Evolutionary conservation across 2,797 vertebrate species (phyloP), one percentile per base, ranked within the genome.

Genomic region (Lates japonicus): DNA sequence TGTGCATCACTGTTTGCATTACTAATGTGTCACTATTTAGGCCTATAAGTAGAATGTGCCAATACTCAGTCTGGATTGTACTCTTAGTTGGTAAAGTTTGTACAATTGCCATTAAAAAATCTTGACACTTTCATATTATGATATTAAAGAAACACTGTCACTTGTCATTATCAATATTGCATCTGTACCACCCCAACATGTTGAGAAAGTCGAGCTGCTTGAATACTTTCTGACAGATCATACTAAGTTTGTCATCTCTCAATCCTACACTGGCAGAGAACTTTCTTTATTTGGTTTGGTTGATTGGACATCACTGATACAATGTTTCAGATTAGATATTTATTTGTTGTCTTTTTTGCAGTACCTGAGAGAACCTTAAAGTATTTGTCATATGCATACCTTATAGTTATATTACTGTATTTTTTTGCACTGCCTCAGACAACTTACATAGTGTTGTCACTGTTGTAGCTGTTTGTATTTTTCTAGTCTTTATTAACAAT

Each of bases 231-330:
- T 57, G 29, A 13, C 7, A 10, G 29, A 3, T 2, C 33, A 6
- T 33, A 48, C 20, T 2, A 44, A 65, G 17, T 11, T 13, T 20
- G 7, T 22, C 12, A 65, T 59, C 7, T 35, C 3, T 7, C 16
- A n/a, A 12, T 3, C 5, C 20, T 29, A 13, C 19, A 42, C 0
- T 0, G n/a, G 4, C 16, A 37, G 2, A 54, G 9, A 14, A 41
- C 9, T 54, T 41, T 54, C 1, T 12, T 55, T 48, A 33, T 25
- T 42, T 0, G 1, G 13, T 57, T 13, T 7, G 17, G 59, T 1
- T 51, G 49, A 51, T 29, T 39, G 19, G 20, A 8, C 16, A 59
- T 42, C 35, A 71, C 13, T 39, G 7, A 46, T 16, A 55, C 12
- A 29, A 54, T 6, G 33, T 66, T 33, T 42, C n/a, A n/a, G 25